Conservation (phyloP, 2,888 invertebrate genomes). For the Melolontha melolontha region DNA sequence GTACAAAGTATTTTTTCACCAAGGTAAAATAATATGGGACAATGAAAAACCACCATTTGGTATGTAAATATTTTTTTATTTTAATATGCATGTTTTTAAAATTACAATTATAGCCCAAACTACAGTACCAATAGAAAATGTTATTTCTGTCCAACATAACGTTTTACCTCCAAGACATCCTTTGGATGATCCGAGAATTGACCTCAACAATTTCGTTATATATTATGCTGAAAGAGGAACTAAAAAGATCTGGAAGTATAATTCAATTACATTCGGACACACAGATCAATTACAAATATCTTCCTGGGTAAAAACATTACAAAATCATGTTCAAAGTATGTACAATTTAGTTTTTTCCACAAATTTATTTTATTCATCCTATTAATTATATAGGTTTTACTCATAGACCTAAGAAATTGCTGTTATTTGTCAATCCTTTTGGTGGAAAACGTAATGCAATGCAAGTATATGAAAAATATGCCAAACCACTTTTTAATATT, state of each 20-base stretch:
- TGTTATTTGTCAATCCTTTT: constrained; percentile 87
- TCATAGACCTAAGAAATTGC: constrained; percentile 75
- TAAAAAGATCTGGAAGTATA: constrained; percentile 72
- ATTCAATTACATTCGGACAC: constrained; percentile 71
- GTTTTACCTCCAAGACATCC: constrained; percentile 62
- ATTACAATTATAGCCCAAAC: constrained; percentile 65
- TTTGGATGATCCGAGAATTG: constrained; percentile 58
- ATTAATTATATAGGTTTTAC: constrained; percentile 64
- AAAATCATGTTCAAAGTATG: constrained; percentile 68
- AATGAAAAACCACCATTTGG: constrained; percentile 69
- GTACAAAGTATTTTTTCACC: constrained; percentile 73
- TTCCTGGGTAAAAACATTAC: constrained; percentile 73
- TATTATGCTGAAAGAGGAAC: constrained; percentile 71
- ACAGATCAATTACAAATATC: constrained; percentile 72
- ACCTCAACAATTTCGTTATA: constrained; percentile 70
- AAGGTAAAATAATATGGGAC: constrained; percentile 74
- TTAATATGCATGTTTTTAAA: constrained; percentile 23
- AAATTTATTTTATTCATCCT: neutral
- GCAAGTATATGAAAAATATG: constrained; percentile 79
- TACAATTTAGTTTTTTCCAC: constrained; percentile 28
- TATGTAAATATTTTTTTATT: constrained; percentile 59
- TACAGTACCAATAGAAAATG: constrained; percentile 70
- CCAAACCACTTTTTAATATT: constrained; percentile 74
- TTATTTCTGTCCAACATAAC: constrained; percentile 68
- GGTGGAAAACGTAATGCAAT: constrained; percentile 83